Evolutionary conservation across 2,113 vertebrate genomes (phyloP), one percentile per base, ranked within the genome.

Genomic region (Gadus macrocephalus): DNA sequence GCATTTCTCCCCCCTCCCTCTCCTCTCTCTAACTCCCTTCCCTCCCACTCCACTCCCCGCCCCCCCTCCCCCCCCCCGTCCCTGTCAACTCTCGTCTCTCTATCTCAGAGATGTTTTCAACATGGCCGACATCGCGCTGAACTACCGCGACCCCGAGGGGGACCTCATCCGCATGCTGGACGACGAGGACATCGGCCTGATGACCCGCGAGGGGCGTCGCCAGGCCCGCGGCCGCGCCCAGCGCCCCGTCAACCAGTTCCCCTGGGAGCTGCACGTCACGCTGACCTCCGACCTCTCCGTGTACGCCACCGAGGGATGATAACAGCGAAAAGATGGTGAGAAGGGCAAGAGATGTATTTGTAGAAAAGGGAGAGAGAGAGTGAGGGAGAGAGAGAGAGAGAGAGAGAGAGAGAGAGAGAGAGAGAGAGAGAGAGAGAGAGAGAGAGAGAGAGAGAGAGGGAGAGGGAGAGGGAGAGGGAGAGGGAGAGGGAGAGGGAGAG

Each of bases 221-320:
- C 92, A 87, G 64, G 58, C 75, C 83, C 66, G 11, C 9, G 5
- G 5, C 42, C 42, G 8, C 9, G 79, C 75, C 2, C 85, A 84
- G 22, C 90, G 92, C 5, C 88, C 92, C 8, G 88, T 92, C 85
- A 95, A 94, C 71, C 93, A 90, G 70, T 95, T 93, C 80, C 87
- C 92, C 1, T 99, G 97, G 96, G 93, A 95, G 75, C 77, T 99
- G 69, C 90, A 96, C 1, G 73, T 96, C 77, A 96, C 94, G 65
- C 77, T 89, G 70, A 62, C 88, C 70, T 91, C 91, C 3, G 89
- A 97, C 77, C 76, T 96, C 20, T 83, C 78, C 0, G 91, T 95
- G 71, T 98, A 98, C 81, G 93, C 88, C 79, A 88, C 85, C 0
- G 87, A 84, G 17, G 85, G 87, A 31, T 93, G 67, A 87, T 25